Evolutionary conservation across 2,797 vertebrate genomes (phyloP).

Genomic region (Danio albolineatus): DNA sequence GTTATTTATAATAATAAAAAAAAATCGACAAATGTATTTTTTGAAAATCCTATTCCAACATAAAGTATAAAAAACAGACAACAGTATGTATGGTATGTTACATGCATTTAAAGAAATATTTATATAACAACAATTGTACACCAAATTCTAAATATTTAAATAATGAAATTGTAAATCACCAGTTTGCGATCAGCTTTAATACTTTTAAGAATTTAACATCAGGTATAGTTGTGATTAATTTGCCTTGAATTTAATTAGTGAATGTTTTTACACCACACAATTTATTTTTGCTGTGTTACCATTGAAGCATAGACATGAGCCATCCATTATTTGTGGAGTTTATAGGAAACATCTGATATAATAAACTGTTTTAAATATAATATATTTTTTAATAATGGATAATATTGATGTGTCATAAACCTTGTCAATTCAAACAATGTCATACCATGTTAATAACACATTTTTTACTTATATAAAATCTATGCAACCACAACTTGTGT

Average conservation of each 20-base stretch:
- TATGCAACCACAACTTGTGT: not conserved
- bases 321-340: not conserved
- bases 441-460: not conserved
- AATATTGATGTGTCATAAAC: not conserved
- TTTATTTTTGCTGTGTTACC: not conserved
- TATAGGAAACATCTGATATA: not conserved
- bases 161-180: not conserved
- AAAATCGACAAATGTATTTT: no score
- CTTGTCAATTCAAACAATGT: not conserved
- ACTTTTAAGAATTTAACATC: not conserved
- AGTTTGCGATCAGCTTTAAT: not conserved
- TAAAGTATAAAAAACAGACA: not conserved
- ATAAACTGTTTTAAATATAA: not conserved
- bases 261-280: not conserved
- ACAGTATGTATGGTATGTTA: not conserved
- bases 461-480: slow-evolving; percentile 1
- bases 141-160: not conserved
- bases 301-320: not conserved
- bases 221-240: not conserved
- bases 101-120: not conserved
- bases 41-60: not conserved
- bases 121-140: not conserved
- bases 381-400: not conserved
- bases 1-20: not conserved
- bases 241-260: not conserved